Percentiles rank a stretch among this genome's conserved stretches.
Conservation (phyloP, 2,113 vertebrate species). For the Eurystomus gularis region DNA sequence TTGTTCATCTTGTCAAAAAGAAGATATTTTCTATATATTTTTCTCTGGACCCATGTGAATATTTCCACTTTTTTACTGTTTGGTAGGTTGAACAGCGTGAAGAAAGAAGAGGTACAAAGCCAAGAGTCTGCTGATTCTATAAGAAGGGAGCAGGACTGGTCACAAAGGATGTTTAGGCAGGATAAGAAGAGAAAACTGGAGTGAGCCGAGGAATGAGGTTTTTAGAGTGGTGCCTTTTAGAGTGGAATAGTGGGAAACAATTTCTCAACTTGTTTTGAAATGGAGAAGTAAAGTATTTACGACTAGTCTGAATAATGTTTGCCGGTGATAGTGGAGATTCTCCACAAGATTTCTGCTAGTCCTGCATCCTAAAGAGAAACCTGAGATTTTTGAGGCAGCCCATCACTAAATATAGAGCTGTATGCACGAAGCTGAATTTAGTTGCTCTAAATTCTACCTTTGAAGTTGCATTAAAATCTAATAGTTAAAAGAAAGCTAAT, state of each 20-base stretch:
- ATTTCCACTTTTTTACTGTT: neutral
- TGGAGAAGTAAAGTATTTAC: neutral
- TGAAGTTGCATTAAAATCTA: conserved; percentile 36
- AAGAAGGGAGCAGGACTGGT: neutral
- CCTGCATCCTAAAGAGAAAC: neutral
- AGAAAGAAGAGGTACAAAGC: neutral
- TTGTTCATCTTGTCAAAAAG: neutral
- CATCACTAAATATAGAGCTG: conserved; percentile 10
- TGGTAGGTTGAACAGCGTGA: neutral
- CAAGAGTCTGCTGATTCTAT: neutral
- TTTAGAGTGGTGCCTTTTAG: neutral
- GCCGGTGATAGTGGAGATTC: neutral
- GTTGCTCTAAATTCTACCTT: conserved; percentile 5
- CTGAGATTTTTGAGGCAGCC: neutral
- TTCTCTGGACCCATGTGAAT: neutral
- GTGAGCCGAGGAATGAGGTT: neutral
- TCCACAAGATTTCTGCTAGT: neutral
- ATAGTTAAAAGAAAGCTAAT: conserved; percentile 24
- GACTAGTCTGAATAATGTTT: neutral
- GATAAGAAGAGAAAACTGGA: neutral
- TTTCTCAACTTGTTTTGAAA: neutral
- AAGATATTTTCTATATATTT: neutral
- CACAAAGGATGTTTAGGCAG: neutral
- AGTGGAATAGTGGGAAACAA: neutral
- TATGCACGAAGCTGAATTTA: neutral